Base-by-base conservation (phyloP, 2,797 vertebrate genomes). In the Fringilla coelebs region DNA sequence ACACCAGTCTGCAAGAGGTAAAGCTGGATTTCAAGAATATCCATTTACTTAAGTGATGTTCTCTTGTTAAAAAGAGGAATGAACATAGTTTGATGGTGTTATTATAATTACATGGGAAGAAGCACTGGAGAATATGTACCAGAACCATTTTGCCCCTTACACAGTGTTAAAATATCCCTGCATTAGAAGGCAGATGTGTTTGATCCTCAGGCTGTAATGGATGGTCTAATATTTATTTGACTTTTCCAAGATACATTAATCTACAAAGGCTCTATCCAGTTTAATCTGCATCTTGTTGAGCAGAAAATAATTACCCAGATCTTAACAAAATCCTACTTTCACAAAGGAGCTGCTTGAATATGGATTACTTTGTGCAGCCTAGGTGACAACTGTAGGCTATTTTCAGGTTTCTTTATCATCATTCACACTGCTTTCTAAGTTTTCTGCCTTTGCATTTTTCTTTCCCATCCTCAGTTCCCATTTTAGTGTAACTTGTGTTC, bases 231-330 rank as follows among this genome's bases (percentile, higher is more conserved):
- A 78, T 72, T 96, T 94, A 78, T 88, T 92, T 91, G 48, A 36
- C 49, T 86, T 88, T 94, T 77, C 57, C 49, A 82, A 58, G 61
- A 61, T 17, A 51, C 65, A 18, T 96, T 87, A 74, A 91, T 91
- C 77, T 91, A 45, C 82, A 91, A 67, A 87, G 52, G 31, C 63
- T 76, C 63, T 94, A 73, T 94, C 91, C 68, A 55, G 66, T 63
- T 93, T 66, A 88, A 74, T 91, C 85, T 86, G 18, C 38, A 67
- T 91, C 57, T 79, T 94, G 80, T 88, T 95, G 88, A 90, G 55
- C 71, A 85, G 71, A 93, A 94, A 96, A 76, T 92, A 96, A 95
- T 93, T 93, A 94, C 65, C 28, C 41, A 71, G 74, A 90, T 68
- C 75, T 61, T 84, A 88, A 82, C 66, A 91, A 95, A 95, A 91